Evolutionary conservation across 2,113 vertebrate genomes (phyloP).

Genomic region (Rutilus rutilus): DNA sequence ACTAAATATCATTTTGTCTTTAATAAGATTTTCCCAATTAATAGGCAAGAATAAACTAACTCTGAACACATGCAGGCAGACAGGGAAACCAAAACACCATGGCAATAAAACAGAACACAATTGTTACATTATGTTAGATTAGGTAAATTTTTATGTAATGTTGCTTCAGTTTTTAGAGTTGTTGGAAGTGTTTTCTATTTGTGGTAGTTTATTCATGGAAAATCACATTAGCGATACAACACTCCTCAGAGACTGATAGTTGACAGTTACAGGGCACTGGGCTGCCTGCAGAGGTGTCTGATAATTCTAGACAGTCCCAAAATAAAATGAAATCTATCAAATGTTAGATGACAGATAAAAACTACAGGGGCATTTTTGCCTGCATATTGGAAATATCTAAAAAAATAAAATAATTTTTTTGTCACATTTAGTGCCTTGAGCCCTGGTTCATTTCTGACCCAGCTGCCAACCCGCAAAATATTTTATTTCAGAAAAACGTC

Average conservation of each 20-base stretch:
- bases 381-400: neutral
- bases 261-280: neutral
- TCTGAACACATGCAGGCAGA: too few species aligned
- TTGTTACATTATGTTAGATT: too few species aligned
- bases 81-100: too few species aligned
- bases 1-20: too few species aligned
- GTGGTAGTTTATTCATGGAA: neutral
- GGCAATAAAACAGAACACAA: too few species aligned
- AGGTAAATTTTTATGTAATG: neutral
- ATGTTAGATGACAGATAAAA: slow-evolving; percentile 1
- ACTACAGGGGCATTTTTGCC: neutral
- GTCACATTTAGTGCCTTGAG: neutral
- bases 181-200: neutral
- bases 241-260: neutral
- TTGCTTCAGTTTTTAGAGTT: neutral
- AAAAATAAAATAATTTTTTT: neutral
- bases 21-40: too few species aligned
- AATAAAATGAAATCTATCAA: neutral
- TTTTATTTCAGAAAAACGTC: neutral
- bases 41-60: too few species aligned
- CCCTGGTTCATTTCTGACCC: neutral
- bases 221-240: neutral
- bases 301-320: neutral
- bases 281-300: neutral
- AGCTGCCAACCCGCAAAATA: neutral